Percentiles rank a stretch among this genome's conserved stretches.
These are phyloP conservation scores for Cheirogaleus medius DNA, from an alignment of 2,113 vertebrate genomes.

Conservation along the genomic window DNA sequence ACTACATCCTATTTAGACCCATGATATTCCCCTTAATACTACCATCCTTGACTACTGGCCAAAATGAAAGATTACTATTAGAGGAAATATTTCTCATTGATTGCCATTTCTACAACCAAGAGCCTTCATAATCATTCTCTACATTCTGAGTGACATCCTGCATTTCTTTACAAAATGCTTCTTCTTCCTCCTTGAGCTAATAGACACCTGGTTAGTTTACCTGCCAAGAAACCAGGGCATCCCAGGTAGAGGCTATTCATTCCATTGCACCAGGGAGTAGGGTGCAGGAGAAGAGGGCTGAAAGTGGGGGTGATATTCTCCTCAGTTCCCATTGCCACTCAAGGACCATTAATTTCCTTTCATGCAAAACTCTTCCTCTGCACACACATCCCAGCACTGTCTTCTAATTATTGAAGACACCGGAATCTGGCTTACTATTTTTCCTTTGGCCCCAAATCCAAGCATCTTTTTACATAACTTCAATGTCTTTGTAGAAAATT, in stretches of 20 bases:
- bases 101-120: not conserved
- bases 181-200: not conserved
- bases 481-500: not conserved
- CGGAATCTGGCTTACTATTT: not conserved
- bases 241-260: not conserved
- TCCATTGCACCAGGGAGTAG: not conserved
- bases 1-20: not conserved
- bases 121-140: not conserved
- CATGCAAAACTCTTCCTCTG: not conserved
- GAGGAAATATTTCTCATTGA: not conserved
- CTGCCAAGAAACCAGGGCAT: not conserved
- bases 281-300: not conserved
- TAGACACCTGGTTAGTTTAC: not conserved
- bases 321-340: not conserved
- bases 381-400: not conserved
- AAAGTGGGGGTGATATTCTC: not conserved
- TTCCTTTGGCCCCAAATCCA: not conserved
- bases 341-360: not conserved
- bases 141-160: not conserved
- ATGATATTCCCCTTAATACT: not conserved
- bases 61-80: not conserved
- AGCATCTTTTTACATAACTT: not conserved
- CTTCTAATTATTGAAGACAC: not conserved
- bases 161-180: not conserved
- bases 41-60: not conserved